phyloP scores from a whole-genome alignment of 2,113 vertebrate species.

The Cricetomys ansorgei region DNA sequence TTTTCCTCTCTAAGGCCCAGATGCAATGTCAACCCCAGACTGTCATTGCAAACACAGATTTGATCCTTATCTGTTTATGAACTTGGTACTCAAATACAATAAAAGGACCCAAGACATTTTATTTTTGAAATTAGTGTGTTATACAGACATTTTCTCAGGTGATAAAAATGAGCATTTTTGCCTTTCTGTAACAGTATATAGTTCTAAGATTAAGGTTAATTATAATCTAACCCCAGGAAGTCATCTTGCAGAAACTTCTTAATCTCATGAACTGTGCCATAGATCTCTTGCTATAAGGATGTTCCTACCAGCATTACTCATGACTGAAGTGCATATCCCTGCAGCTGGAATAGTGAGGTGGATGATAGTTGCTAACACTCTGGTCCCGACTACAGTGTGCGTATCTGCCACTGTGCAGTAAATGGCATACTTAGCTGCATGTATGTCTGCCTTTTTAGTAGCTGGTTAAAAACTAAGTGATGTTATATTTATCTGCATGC shows the following conservation, averaged over 20 bases:
- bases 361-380: background rate
- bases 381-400: background rate
- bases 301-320: background rate
- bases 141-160: background rate
- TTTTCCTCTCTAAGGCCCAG: background rate
- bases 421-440: background rate
- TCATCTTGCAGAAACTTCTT: background rate
- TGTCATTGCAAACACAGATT: background rate
- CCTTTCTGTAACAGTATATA: background rate
- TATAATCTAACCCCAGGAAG: background rate
- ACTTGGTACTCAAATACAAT: background rate
- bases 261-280: too few species aligned
- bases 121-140: background rate
- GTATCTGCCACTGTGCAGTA: background rate
- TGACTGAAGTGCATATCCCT: background rate
- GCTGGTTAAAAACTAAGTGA: background rate
- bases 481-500: background rate
- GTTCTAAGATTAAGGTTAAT: background rate
- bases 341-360: background rate
- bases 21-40: background rate
- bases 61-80: background rate
- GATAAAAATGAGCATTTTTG: background rate
- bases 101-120: background rate
- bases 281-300: background rate
- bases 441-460: background rate